Conservation (phyloP, 2,113 vertebrate genomes). For the Circaetus cinerascens region DNA sequence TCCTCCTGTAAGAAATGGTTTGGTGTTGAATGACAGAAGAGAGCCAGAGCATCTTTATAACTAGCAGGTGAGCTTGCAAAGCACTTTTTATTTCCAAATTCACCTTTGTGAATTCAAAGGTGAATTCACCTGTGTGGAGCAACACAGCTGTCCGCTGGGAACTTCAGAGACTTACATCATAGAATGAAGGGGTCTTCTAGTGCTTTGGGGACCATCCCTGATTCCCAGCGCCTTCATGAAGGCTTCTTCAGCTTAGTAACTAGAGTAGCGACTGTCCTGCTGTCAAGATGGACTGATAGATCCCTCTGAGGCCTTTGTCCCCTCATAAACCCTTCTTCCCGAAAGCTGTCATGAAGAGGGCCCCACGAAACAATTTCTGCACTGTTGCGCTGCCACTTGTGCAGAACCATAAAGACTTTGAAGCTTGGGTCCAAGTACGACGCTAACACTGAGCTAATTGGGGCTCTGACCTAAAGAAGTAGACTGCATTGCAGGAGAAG, state of each 20-base stretch:
- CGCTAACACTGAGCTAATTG: accelerated
- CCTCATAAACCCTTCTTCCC: background rate
- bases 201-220: no score
- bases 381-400: accelerated
- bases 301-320: background rate
- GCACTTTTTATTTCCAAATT: background rate
- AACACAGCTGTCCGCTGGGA: accelerated
- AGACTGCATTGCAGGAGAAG: accelerated
- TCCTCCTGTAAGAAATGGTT: background rate
- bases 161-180: background rate
- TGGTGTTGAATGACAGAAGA: background rate
- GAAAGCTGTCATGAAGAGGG: background rate
- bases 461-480: no score
- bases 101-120: no score
- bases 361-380: accelerated
- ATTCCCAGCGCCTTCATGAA: accelerated
- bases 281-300: background rate
- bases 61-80: background rate
- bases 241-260: background rate
- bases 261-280: accelerated
- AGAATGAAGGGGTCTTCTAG: no score
- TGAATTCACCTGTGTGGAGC: no score
- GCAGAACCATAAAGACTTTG: accelerated
- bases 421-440: no score
- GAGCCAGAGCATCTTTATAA: background rate